Evolutionary conservation across 2,113 vertebrate species (phyloP).

Genomic region (Paraplagusia blochii): DNA sequence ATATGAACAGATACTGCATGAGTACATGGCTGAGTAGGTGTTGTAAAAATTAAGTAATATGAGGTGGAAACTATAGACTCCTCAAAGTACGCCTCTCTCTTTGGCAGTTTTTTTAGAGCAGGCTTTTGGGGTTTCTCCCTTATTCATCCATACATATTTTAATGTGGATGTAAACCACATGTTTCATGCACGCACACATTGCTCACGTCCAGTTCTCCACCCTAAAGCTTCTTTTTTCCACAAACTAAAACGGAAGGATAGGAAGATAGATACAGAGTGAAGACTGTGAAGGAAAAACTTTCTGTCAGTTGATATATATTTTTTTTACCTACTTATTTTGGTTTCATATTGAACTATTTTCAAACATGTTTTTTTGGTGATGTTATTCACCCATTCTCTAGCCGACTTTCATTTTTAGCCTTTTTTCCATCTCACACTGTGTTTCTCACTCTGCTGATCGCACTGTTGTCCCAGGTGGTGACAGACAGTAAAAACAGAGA

Average conservation of each 20-base stretch:
- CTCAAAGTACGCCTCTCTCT: too few relatives aligned
- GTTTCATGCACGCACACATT: conserved; percentile 25
- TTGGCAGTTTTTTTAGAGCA: conserved; percentile 7
- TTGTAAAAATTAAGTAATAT: too few relatives aligned
- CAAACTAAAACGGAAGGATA: conserved; percentile 38
- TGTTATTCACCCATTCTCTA: conserved; percentile 9
- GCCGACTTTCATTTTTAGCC: conserved; percentile 8
- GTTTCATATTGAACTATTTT: too few relatives aligned
- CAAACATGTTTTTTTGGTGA: neutral
- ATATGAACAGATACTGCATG: neutral
- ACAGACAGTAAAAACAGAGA: conserved; percentile 41
- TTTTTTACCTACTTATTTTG: too few relatives aligned
- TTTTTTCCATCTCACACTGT: conserved; percentile 12
- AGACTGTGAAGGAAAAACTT: conserved; percentile 13
- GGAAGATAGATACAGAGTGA: conserved; percentile 12
- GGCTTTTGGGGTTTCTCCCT: conserved; percentile 23
- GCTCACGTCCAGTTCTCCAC: conserved; percentile 41
- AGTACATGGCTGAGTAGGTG: too few relatives aligned
- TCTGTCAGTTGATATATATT: too few relatives aligned
- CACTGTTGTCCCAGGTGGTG: conserved; percentile 66
- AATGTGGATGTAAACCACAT: conserved; percentile 62
- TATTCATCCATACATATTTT: conserved; percentile 27
- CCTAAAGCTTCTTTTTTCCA: conserved; percentile 27
- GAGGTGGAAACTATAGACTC: too few relatives aligned
- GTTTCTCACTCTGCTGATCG: conserved; percentile 49